Evolutionary conservation across 2,113 vertebrate genomes (phyloP).

Genomic region (human): DNA sequence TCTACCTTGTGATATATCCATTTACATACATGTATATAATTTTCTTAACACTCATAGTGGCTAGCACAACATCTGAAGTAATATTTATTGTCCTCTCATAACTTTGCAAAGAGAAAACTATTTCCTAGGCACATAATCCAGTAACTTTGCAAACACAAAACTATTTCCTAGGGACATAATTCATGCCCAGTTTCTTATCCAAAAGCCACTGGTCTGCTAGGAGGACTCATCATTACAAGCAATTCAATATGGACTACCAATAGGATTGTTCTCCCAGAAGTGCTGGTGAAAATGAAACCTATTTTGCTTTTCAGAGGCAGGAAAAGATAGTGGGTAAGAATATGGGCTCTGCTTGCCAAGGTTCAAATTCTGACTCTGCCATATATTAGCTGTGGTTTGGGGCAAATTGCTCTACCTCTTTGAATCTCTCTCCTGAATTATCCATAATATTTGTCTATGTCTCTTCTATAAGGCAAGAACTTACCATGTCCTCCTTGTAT

Average conservation of each 20-base stretch:
- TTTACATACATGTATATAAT: background rate
- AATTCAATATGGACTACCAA: background rate
- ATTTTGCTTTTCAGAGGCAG: background rate
- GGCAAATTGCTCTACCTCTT: background rate
- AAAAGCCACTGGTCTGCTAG: background rate
- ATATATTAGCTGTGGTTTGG: background rate
- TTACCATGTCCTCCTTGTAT: background rate
- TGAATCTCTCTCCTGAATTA: background rate
- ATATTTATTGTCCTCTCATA: background rate
- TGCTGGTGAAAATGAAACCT: background rate
- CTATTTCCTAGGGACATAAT: background rate
- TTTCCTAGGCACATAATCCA: background rate
- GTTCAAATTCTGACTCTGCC: background rate
- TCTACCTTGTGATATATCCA: background rate
- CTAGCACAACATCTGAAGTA: background rate
- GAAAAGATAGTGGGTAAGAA: background rate
- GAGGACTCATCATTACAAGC: background rate
- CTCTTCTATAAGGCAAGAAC: background rate
- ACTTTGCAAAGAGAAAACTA: background rate
- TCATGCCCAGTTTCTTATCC: background rate
- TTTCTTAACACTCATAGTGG: background rate
- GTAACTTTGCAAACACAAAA: background rate
- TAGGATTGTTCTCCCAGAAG: background rate
- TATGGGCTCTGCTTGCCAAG: background rate
- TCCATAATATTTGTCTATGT: background rate